Conservation (phyloP, 2,113 vertebrate genomes). For the Urocitellus parryii region DNA sequence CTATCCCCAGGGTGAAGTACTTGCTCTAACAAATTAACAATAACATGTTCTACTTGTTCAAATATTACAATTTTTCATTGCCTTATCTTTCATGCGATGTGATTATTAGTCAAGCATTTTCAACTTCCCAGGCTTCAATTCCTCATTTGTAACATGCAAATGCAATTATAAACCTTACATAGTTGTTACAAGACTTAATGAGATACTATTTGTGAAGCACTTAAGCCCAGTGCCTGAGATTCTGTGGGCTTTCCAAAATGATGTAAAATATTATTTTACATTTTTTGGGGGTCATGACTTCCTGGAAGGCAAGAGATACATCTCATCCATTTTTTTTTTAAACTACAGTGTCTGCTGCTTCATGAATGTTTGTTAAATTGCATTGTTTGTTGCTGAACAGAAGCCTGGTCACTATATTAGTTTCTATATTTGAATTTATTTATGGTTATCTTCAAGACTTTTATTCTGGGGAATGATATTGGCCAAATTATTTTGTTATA, state of each 20-base stretch:
- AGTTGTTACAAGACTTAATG: background rate
- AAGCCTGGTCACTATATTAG: background rate
- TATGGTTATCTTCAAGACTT: background rate
- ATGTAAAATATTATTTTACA: background rate
- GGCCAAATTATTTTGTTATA: too few relatives aligned
- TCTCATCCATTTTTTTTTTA: background rate
- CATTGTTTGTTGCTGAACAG: background rate
- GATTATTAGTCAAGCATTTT: background rate
- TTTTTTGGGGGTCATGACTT: background rate
- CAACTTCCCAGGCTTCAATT: background rate
- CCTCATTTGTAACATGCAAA: background rate
- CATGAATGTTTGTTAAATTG: background rate
- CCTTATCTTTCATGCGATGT: background rate
- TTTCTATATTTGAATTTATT: background rate
- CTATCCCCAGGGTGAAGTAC: background rate
- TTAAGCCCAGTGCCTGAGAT: background rate
- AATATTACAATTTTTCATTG: background rate
- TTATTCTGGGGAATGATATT: background rate
- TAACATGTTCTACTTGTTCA: background rate
- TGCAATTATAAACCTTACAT: background rate
- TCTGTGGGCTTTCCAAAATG: slow-evolving; percentile 7
- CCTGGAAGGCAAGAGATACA: background rate
- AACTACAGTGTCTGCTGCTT: background rate
- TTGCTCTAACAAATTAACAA: background rate
- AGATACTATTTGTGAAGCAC: background rate